Evolutionary conservation across 2,888 invertebrate species (phyloP).

Genomic region (Drosophila merina): DNA sequence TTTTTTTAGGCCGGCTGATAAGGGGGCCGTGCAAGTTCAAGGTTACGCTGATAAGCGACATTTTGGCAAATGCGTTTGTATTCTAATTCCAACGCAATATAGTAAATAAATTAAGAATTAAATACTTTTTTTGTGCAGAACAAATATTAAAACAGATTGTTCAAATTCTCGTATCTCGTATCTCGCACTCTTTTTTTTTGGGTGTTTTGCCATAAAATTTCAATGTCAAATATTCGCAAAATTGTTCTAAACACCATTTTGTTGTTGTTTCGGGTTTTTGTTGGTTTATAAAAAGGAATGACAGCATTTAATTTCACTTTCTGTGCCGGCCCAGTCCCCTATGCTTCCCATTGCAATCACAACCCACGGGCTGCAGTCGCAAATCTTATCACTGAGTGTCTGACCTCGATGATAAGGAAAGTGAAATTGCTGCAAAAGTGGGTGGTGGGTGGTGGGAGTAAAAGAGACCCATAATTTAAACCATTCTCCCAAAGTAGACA

Average conservation of each 20-base stretch:
- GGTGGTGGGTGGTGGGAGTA: not conserved
- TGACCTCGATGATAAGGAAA: slow-evolving; percentile 71
- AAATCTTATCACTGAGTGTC: slow-evolving; percentile 61
- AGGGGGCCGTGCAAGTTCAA: slow-evolving; percentile 44
- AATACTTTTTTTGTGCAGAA: slow-evolving; percentile 8
- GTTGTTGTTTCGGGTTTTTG: slow-evolving; percentile 3
- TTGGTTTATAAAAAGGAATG: slow-evolving; percentile 56
- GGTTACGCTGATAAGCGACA: slow-evolving; percentile 55
- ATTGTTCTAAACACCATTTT: slow-evolving; percentile 41
- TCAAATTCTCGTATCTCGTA: slow-evolving; percentile 41
- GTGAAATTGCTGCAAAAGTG: slow-evolving; percentile 50
- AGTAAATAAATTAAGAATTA: no score
- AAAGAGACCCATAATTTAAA: not conserved
- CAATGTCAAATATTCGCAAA: slow-evolving; percentile 66
- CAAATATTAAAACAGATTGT: slow-evolving; percentile 50
- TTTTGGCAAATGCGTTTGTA: not conserved
- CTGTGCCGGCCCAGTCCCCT: slow-evolving; percentile 5
- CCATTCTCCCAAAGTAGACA: not conserved
- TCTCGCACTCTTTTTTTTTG: slow-evolving; percentile 18
- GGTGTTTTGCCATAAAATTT: slow-evolving; percentile 47
- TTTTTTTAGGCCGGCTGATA: slow-evolving; percentile 48
- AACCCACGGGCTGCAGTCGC: slow-evolving; percentile 51
- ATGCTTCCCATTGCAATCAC: slow-evolving; percentile 39
- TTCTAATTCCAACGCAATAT: not conserved
- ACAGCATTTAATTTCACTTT: slow-evolving; percentile 64